phyloP scores from a whole-genome alignment of 2,797 vertebrate genomes.

The Atherinosoma microstoma region DNA sequence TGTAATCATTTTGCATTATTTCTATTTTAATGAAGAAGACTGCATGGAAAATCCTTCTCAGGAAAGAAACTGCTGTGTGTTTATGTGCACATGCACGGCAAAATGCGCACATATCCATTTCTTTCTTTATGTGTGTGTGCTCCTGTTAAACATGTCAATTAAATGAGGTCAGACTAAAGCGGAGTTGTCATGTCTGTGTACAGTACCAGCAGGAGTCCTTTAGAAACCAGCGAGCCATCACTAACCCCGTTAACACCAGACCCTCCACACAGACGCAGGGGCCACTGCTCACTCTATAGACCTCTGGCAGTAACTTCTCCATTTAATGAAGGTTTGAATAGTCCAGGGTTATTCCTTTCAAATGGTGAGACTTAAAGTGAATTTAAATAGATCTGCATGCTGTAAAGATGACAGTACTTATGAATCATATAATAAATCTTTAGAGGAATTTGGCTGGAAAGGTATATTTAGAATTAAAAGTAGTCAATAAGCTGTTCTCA shows the following conservation, averaged over 20 bases:
- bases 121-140: slow-evolving; percentile 13
- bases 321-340: slow-evolving; percentile 85
- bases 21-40: neutral
- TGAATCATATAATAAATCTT: slow-evolving; percentile 22
- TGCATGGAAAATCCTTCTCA: neutral
- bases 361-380: slow-evolving; percentile 82
- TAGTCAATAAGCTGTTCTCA: neutral
- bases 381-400: slow-evolving; percentile 81
- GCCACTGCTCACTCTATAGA: slow-evolving; percentile 55
- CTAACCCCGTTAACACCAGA: slow-evolving; percentile 95
- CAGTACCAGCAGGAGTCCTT: slow-evolving; percentile 91
- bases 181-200: slow-evolving; percentile 81
- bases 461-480: slow-evolving; percentile 2
- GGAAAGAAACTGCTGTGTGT: slow-evolving; percentile 7
- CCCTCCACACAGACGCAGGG: slow-evolving; percentile 85
- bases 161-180: slow-evolving; percentile 65
- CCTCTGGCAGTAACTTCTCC: slow-evolving; percentile 83
- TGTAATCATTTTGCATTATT: neutral
- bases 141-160: slow-evolving; percentile 66
- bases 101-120: neutral
- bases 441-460: neutral
- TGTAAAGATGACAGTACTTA: slow-evolving; percentile 30
- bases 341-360: slow-evolving; percentile 85
- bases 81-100: neutral
- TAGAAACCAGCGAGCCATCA: slow-evolving; percentile 92